A percentile compares a stretch with the other conserved stretches of the same genome.
Conservation (phyloP, 2,888 invertebrate species). For the Elmis aenea region DNA sequence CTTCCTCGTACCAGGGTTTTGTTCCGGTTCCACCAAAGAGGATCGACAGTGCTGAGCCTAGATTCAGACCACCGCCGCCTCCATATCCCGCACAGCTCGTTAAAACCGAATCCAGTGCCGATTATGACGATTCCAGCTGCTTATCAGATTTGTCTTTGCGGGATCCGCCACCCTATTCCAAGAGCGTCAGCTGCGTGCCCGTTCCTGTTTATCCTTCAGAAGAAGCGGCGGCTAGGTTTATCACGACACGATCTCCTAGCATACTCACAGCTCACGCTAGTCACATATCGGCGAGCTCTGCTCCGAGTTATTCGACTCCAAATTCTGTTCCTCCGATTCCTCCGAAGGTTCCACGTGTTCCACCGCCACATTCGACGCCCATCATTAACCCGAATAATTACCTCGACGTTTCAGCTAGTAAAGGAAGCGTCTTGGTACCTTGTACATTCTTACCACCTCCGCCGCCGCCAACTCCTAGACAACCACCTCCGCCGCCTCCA, state of each 20-base stretch:
- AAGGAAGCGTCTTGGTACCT: constrained; percentile 48
- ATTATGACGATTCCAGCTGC: constrained; percentile 35
- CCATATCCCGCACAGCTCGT: constrained; percentile 46
- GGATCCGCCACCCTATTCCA: constrained; percentile 65
- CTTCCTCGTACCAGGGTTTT: constrained; percentile 47
- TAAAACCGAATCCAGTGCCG: constrained; percentile 33
- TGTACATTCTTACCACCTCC: constrained; percentile 54
- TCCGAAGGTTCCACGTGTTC: constrained; percentile 47
- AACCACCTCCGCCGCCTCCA: constrained; percentile 59
- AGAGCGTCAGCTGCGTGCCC: constrained; percentile 48
- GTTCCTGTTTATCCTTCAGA: constrained; percentile 60
- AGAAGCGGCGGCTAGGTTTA: constrained; percentile 71
- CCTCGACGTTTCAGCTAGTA: constrained; percentile 57
- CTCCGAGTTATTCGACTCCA: constrained; percentile 54
- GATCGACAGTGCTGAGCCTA: constrained; percentile 55
- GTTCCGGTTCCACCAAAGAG: constrained; percentile 67
- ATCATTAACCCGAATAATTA: constrained; percentile 60
- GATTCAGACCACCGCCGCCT: constrained; percentile 48
- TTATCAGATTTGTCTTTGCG: constrained; percentile 44
- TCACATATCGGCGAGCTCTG: constrained; percentile 59
- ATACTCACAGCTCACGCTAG: constrained; percentile 73
- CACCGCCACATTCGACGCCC: constrained; percentile 45
- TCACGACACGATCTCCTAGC: constrained; percentile 71
- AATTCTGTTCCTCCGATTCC: constrained; percentile 43
- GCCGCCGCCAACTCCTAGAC: constrained; percentile 63